Evolutionary conservation across 1,140 invertebrate genomes (phyloP), one percentile per base, ranked within the genome.

Genomic region (Drosophila truncata): DNA sequence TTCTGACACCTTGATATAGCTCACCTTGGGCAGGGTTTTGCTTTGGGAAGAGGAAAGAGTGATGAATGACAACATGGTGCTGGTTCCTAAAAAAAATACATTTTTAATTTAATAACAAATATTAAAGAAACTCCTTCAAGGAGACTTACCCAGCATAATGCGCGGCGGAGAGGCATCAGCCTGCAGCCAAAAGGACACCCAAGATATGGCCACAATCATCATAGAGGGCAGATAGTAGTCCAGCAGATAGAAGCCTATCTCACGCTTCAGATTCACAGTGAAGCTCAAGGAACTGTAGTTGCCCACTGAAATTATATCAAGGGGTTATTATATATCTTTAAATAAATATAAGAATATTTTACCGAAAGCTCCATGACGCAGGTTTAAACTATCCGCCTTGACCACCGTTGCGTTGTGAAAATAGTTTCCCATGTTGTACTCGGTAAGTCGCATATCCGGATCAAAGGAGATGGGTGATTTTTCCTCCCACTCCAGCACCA

Each of bases 111-210:
- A n/a, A 35, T 20, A 20, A 18, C 2, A 20, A 18, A 33, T 7
- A 2, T 10, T 52, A 0, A 13, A 2, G 0, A 4, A 16, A 23
- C 13, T 18, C 5, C 27, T 29, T 25, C n/a, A 13, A 5, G 37
- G 10, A 5, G 25, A 7, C 65, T 93, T 96, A 96, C 91, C 96
- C 91, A 97, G 93, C 77, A 96, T 96, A 58, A 96, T 96, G 79
- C 96, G 94, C n/a, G 97, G 96, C 7, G 97, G 96, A 11, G 97
- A 95, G 2, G 97, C 96, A 90, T 97, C 97, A 25, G 96, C 95
- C 91, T 98, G 97, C 44, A 98, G 93, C 97, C 97, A 98, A 87
- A 98, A 98, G 1, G 97, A 97, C 7, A 98, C 97, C 97, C 97
- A 98, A 0, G 97, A 98, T 58, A 97, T 97, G 16, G 96, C 96